phyloP scores from a whole-genome alignment of 2,113 vertebrate genomes.

The Pelecanoides urinatrix region DNA sequence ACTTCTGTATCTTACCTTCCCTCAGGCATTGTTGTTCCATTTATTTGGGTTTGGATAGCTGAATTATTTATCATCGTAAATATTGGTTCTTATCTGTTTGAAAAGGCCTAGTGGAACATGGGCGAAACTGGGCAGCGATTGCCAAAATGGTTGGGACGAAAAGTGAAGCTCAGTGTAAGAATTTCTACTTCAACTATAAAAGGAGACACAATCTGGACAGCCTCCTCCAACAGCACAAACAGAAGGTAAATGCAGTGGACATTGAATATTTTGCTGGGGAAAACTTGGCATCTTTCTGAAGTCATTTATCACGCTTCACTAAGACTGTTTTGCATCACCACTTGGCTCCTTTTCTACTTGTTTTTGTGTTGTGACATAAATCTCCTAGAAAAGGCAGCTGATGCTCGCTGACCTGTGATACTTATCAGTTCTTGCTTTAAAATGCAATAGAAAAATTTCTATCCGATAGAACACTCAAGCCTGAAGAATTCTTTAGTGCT shows the following conservation, averaged over 20 bases:
- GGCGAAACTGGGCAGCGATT: slow-evolving; percentile 96
- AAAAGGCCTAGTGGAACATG: slow-evolving; percentile 93
- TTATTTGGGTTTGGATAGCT: background rate
- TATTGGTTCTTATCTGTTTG: background rate
- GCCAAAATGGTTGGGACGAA: slow-evolving; percentile 99
- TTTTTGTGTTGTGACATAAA: background rate
- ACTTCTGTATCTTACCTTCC: background rate
- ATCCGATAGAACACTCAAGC: background rate
- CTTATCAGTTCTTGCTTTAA: background rate
- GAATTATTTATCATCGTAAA: background rate
- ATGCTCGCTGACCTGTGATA: background rate
- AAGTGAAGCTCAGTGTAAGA: slow-evolving; percentile 98
- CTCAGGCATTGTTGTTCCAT: background rate
- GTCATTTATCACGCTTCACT: background rate
- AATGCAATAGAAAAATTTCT: background rate
- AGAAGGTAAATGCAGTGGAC: slow-evolving; percentile 68
- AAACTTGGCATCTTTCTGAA: background rate
- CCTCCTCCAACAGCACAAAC: slow-evolving; percentile 95
- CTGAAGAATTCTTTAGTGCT: background rate
- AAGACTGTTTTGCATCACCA: background rate
- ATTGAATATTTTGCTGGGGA: background rate
- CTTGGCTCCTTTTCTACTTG: background rate
- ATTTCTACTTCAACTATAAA: slow-evolving; percentile 99
- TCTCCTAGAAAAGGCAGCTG: background rate
- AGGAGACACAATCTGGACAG: slow-evolving; percentile 95